A percentile compares a stretch with the other conserved stretches of the same genome.
Conservation (phyloP, 2,888 invertebrate genomes). For the Cephalotes varians region DNA sequence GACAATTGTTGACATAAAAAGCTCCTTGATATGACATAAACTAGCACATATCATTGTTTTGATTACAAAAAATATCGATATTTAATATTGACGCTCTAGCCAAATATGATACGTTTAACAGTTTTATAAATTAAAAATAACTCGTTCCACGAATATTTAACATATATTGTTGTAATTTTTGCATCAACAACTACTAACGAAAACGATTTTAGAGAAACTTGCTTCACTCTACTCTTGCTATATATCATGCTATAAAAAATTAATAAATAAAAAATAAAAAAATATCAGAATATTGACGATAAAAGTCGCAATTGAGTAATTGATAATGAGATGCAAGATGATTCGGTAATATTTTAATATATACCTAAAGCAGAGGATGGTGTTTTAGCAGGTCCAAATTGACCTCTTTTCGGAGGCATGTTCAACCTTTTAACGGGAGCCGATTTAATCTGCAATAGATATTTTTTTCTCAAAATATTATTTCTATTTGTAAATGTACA, state of each 20-base stretch:
- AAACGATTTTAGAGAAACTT: constrained; percentile 17
- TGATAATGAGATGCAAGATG: not conserved
- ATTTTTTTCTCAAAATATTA: constrained; percentile 57
- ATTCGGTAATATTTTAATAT: not conserved
- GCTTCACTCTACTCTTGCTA: constrained; percentile 12
- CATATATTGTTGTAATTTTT: constrained; percentile 5
- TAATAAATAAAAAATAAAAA: constrained; percentile 10
- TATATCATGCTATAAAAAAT: constrained; percentile 59
- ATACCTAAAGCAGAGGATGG: constrained; percentile 79
- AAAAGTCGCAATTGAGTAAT: constrained; percentile 22
- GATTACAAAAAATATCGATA: not conserved
- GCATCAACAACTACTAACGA: not conserved
- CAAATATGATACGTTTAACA: not conserved
- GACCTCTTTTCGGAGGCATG: constrained; percentile 81
- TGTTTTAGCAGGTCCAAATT: constrained; percentile 83
- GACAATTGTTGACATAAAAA: constrained; percentile 42
- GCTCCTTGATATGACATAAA: not conserved
- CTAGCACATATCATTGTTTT: not conserved
- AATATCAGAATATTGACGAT: constrained; percentile 11
- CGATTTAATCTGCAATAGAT: constrained; percentile 79
- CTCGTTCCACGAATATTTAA: not conserved
- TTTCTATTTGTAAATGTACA: not conserved
- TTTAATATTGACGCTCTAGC: constrained; percentile 19
- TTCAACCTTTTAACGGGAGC: constrained; percentile 81
- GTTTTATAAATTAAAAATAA: constrained; percentile 12